phyloP scores from a whole-genome alignment of 2,797 vertebrate genomes.

The Luscinia luscinia region DNA sequence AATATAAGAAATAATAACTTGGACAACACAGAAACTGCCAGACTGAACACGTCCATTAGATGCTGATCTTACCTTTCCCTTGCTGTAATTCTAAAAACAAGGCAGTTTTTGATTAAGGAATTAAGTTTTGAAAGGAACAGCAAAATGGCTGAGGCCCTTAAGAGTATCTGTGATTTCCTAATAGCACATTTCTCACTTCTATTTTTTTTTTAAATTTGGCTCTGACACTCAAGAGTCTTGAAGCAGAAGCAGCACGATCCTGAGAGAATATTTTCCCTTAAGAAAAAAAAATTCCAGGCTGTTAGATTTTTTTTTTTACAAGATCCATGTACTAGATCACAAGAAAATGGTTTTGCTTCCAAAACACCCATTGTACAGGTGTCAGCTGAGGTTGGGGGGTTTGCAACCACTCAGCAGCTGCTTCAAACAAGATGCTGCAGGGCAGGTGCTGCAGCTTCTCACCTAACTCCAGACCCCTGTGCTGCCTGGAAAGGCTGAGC shows the following conservation, averaged over 20 bases:
- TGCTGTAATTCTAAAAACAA: slow-evolving; percentile 8
- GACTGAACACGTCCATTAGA: slow-evolving; percentile 1
- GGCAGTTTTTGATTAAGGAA: background rate
- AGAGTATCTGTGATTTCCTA: background rate
- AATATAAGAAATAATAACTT: slow-evolving; percentile 31
- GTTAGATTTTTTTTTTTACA: background rate
- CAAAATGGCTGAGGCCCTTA: background rate
- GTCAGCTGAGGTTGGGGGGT: background rate
- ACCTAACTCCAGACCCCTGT: background rate
- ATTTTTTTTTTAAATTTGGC: background rate
- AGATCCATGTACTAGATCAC: background rate
- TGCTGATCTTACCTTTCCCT: background rate
- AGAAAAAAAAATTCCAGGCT: background rate
- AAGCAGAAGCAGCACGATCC: background rate
- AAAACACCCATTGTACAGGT: background rate
- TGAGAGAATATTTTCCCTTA: background rate
- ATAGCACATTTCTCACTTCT: background rate
- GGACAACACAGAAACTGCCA: background rate
- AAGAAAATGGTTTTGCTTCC: background rate
- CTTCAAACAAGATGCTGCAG: background rate
- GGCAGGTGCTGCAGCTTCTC: background rate
- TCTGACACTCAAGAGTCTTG: background rate
- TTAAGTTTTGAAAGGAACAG: slow-evolving; percentile 8
- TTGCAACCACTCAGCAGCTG: background rate
- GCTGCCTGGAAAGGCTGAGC: too few species aligned